These are phyloP conservation scores for Chelidonichthys spinosus DNA, from an alignment of 2,797 vertebrate genomes.

Conservation along the genomic window DNA sequence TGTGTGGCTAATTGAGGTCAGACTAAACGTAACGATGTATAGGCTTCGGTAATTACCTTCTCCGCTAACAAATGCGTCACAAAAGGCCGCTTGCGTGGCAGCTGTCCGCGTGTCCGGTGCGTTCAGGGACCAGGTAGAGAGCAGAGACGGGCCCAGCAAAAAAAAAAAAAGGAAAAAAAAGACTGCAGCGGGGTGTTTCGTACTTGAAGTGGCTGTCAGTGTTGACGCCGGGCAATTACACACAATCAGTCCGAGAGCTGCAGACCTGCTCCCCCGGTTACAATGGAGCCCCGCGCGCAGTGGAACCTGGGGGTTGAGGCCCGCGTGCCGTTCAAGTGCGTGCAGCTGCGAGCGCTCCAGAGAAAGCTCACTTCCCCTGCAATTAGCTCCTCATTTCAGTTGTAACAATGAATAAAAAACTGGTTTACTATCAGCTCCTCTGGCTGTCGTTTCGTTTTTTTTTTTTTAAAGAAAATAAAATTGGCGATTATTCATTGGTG, in stretches of 20 bases:
- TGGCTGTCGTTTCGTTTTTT: slow-evolving; percentile 81
- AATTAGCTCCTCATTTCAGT: slow-evolving; percentile 96
- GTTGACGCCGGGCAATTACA: slow-evolving; percentile 91
- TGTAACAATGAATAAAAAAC: slow-evolving; percentile 89
- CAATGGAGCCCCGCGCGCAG: slow-evolving; percentile 93
- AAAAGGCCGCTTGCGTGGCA: slow-evolving; percentile 83
- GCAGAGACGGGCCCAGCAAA: slow-evolving; percentile 62
- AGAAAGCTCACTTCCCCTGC: slow-evolving; percentile 91
- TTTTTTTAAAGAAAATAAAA: slow-evolving; percentile 43
- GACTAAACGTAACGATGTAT: slow-evolving; percentile 25
- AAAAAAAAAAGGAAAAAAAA: background rate
- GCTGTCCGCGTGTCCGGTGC: slow-evolving; percentile 81
- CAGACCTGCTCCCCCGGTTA: slow-evolving; percentile 89
- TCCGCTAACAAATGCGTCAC: slow-evolving; percentile 36
- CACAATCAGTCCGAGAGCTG: slow-evolving; percentile 93
- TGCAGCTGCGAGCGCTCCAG: slow-evolving; percentile 96
- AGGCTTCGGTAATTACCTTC: slow-evolving; percentile 52
- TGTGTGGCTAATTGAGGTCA: slow-evolving; percentile 61
- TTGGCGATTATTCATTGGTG: slow-evolving; percentile 79
- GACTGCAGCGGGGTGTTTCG: slow-evolving; percentile 16
- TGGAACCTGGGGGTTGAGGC: slow-evolving; percentile 92
- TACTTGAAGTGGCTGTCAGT: slow-evolving; percentile 96
- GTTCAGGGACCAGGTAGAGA: slow-evolving; percentile 96
- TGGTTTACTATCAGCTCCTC: slow-evolving; percentile 89
- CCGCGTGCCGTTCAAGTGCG: slow-evolving; percentile 91